Evolutionary conservation across 2,888 invertebrate species (phyloP), one percentile per base, ranked within the genome.

Genomic region (Leptopilina drosophilae): DNA sequence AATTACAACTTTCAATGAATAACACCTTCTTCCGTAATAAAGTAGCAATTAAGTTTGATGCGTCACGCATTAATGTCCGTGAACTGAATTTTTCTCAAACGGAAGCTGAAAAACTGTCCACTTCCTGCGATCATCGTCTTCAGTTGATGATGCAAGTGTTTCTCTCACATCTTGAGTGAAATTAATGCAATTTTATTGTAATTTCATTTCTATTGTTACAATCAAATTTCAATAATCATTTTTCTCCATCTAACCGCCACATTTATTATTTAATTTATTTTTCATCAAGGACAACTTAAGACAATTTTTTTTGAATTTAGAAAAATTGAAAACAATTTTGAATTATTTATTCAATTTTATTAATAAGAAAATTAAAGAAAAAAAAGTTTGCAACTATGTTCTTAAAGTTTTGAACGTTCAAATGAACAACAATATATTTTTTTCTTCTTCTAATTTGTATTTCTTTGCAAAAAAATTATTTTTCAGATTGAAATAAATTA

Each of bases 41-140:
- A 82, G 83, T 75, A 56, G 86, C 83, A 85, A 88, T 88, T 87
- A 86, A 83, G 77, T 80, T 49, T 79, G 82, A 81, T 83, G 88
- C 87, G 87, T 88, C 87, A 88, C 84, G 83, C 87, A 82, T 67
- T 59, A 40, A 42, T 80, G 89, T 87, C 90, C 90, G 83, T 90
- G 90, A 89, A 86, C 90, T 88, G 87, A 87, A 87, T 89, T 85
- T 83, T 83, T 82, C 81, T 80, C 77, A 82, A 85, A 84, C 85
- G 86, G 85, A 87, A 87, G 84, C 80, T 78, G 53, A 81, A 76
- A 83, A 83, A 85, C 82, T 83, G 83, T 85, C 81, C 79, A 81
- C 84, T 86, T 85, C 86, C 85, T 86, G 77, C 80, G 82, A 80
- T 81, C 79, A 20, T 14, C 53, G 26, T 69, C 53, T 69, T 69